These are phyloP conservation scores for Spisula solida DNA, from an alignment of 2,888 invertebrate species.

Conservation along the genomic window DNA sequence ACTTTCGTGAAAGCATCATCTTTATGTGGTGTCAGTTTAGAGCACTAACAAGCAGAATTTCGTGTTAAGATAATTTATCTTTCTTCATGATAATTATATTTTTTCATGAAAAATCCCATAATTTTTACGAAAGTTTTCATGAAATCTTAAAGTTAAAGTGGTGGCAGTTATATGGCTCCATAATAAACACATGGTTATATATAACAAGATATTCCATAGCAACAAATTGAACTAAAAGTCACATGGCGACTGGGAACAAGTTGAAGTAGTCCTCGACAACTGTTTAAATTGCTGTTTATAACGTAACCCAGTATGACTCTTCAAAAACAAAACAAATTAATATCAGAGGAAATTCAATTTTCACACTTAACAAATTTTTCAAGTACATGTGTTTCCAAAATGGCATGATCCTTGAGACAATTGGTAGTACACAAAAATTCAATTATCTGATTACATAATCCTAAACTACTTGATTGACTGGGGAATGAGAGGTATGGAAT, in stretches of 20 bases:
- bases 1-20: no score
- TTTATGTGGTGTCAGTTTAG: no score
- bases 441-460: neutral
- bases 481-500: no score
- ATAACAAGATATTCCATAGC: neutral
- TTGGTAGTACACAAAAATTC: neutral
- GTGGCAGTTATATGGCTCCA: no score
- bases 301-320: neutral
- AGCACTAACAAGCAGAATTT: no score
- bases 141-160: no score
- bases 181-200: no score
- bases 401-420: neutral
- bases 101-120: no score
- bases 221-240: neutral
- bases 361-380: conserved; percentile 2
- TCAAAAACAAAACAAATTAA: neutral
- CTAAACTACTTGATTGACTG: no score
- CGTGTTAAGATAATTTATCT: no score
- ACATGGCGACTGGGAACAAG: neutral
- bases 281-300: neutral
- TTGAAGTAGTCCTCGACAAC: neutral
- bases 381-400: neutral
- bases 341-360: neutral
- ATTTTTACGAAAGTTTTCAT: no score
- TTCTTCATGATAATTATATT: no score